phyloP scores from a whole-genome alignment of 2,888 invertebrate genomes.

The Lasioglossum malachurum region DNA sequence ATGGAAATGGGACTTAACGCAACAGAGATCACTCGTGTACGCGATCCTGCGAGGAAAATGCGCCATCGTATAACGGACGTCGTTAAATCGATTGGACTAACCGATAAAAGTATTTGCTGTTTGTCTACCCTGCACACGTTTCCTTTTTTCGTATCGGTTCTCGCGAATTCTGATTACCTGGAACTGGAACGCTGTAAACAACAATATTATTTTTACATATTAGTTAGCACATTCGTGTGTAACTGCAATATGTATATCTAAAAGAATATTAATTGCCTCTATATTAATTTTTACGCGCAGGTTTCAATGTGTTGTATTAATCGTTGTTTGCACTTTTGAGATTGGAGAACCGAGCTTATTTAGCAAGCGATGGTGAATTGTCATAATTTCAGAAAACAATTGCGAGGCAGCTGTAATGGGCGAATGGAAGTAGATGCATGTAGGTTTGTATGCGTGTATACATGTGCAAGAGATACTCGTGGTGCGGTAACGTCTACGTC shows the following conservation, averaged over 20 bases:
- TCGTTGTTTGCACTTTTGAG: no score
- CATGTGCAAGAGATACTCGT: background rate
- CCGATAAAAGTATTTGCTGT: slow-evolving; percentile 50
- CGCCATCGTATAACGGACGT: slow-evolving; percentile 22
- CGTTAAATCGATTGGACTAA: slow-evolving; percentile 51
- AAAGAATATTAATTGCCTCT: no score
- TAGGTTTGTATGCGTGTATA: no score
- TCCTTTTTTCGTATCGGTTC: slow-evolving; percentile 16
- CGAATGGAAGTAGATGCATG: no score
- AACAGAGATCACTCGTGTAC: slow-evolving; percentile 38
- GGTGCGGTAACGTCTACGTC: slow-evolving; percentile 19
- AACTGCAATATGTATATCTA: background rate
- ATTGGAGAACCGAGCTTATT: no score
- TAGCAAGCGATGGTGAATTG: no score
- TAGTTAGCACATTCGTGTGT: background rate
- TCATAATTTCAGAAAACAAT: no score
- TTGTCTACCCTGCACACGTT: background rate
- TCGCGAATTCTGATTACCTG: background rate
- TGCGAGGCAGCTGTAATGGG: no score
- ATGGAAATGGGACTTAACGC: slow-evolving; percentile 61
- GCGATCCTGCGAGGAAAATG: slow-evolving; percentile 32
- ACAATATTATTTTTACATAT: background rate
- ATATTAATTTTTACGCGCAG: no score
- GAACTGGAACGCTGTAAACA: background rate
- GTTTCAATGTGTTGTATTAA: no score